phyloP scores from a whole-genome alignment of 1,140 invertebrate genomes.

The Drosophila ironensis region DNA sequence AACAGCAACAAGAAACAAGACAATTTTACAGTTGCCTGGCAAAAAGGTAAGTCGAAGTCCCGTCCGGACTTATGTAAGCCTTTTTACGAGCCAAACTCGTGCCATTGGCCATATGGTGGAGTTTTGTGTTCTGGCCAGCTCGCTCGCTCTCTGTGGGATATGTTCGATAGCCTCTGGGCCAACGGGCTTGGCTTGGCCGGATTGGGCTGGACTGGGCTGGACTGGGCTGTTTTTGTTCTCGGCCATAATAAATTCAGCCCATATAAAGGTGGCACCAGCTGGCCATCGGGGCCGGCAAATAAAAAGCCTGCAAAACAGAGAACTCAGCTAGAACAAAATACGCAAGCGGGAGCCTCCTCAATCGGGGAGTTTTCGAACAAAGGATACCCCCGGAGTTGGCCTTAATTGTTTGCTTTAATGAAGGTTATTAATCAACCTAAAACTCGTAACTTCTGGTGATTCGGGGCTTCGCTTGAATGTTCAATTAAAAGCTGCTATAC shows the following conservation, averaged over 20 bases:
- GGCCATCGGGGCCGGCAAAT: slow-evolving; percentile 60
- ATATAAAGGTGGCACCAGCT: slow-evolving; percentile 78
- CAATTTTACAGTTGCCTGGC: slow-evolving; percentile 77
- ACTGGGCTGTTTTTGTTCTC: slow-evolving; percentile 64
- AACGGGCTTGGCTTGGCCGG: too few relatives aligned
- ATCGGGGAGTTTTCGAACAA: slow-evolving; percentile 19
- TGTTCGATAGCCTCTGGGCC: slow-evolving; percentile 20
- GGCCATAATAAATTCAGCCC: slow-evolving; percentile 76
- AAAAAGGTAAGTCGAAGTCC: slow-evolving; percentile 60
- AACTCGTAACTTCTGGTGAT: too few relatives aligned
- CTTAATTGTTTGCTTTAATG: neutral
- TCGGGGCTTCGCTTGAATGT: too few relatives aligned
- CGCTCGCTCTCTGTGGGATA: slow-evolving; percentile 46
- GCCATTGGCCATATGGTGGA: slow-evolving; percentile 74
- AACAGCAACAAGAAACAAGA: slow-evolving; percentile 61
- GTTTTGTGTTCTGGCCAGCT: slow-evolving; percentile 20
- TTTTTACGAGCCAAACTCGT: slow-evolving; percentile 76
- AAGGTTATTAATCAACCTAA: too few relatives aligned
- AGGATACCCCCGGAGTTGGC: slow-evolving; percentile 1
- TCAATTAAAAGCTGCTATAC: too few relatives aligned
- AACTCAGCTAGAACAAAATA: slow-evolving; percentile 58
- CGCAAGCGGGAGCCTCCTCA: neutral
- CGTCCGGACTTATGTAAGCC: slow-evolving; percentile 60
- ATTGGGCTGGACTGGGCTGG: too few relatives aligned
- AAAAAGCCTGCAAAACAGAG: slow-evolving; percentile 55